These are phyloP conservation scores for Troides oblongomaculatus DNA, from an alignment of 2,888 invertebrate genomes.

Conservation along the genomic window DNA sequence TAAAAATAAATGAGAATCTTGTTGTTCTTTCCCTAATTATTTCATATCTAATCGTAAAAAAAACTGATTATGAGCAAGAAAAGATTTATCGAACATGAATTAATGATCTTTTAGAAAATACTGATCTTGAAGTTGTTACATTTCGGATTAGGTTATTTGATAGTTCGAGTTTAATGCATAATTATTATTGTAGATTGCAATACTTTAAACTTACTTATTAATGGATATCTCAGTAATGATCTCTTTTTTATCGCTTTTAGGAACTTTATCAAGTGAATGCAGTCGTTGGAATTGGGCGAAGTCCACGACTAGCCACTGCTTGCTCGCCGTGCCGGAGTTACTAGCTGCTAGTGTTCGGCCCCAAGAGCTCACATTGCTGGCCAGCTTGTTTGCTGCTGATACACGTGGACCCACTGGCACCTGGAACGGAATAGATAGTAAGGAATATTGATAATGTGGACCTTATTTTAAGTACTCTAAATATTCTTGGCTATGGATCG, in stretches of 20 bases:
- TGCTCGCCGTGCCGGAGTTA: constrained; percentile 91
- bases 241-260: constrained; percentile 42
- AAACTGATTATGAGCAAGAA: too few species aligned
- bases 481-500: too few species aligned
- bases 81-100: too few species aligned
- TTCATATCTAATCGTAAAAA: too few species aligned
- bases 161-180: too few species aligned
- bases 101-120: too few species aligned
- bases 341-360: constrained; percentile 82
- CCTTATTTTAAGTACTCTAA: too few species aligned
- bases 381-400: constrained; percentile 90
- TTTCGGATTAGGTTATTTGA: too few species aligned
- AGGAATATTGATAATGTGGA: too few species aligned
- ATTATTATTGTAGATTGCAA: neutral
- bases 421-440: constrained; percentile 48
- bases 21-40: too few species aligned
- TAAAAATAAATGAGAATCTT: too few species aligned
- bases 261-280: constrained; percentile 32
- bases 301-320: constrained; percentile 93
- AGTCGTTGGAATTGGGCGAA: constrained; percentile 79
- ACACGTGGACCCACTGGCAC: constrained; percentile 87
- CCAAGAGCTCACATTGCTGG: constrained; percentile 87
- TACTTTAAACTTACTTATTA: constrained; percentile 52
- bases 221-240: constrained; percentile 57
- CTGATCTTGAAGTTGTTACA: too few species aligned